Base-by-base conservation (phyloP, 1,140 invertebrate genomes). In the Dufourea novaeangliae region DNA sequence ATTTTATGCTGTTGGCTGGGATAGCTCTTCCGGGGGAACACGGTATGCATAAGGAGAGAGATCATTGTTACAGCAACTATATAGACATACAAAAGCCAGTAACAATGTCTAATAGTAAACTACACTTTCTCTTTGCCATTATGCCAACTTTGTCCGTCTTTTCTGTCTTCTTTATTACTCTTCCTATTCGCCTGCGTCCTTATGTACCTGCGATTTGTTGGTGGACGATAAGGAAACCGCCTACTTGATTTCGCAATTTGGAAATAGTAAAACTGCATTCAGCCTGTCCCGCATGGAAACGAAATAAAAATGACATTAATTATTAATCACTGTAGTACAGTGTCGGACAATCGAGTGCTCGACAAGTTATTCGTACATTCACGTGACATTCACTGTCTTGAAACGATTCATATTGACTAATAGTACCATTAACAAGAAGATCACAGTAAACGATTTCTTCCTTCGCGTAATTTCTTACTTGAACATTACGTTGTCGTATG, bases 71-170 rank as follows among this genome's bases (percentile, higher is more conserved):
- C 56, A 46, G 0, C 39, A 14, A 12, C 27, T 66, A 41, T 52
- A 39, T 56, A 74, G 39, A 54, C 29, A 59, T 34, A 22, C 7
- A 75, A 75, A 68, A n/a, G 22, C 37, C 17, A 46, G 6, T 10
- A 59, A 75, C 64, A 75, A 46, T 50, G 39, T 20, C 22, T 14
- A 57, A 44, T 66, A 25, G 27, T 41, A 37, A 4, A 57, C 39
- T 68, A 12, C 17, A 29, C 73, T 75, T 68, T 75, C 64, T 59
- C 69, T 61, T 50, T n/a, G 2, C 59, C 59, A 10, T 54, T 62
- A 59, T 2, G 6, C 50, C 17, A 39, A 20, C 27, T 63, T 63
- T 10, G 8, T 62, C 11, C 46, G 17, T 8, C 54, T 66, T 57
- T 44, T 22, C 62, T 66, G 3, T 32, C 17, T 17, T 54, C 50